Evolutionary conservation across 1,140 invertebrate genomes (phyloP), one percentile per base, ranked within the genome.

Genomic region (Laupala kohalensis): DNA sequence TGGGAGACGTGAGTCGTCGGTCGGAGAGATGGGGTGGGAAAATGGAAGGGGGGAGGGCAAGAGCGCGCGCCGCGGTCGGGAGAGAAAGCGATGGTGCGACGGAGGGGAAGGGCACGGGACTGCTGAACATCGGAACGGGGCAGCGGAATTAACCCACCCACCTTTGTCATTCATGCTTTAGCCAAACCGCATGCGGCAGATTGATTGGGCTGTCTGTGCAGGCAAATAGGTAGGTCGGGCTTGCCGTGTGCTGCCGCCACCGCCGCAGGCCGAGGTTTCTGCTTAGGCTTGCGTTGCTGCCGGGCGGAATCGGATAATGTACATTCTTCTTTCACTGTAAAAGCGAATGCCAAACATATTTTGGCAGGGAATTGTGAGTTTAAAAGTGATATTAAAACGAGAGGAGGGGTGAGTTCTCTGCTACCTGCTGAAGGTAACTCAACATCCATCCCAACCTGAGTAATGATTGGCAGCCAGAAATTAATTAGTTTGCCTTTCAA

Each of bases 311-410:
- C 73, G 73, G 73, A 74, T 74, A 73, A 72, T 74, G 71, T 70
- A 73, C 73, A 74, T 74, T 74, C 73, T 74, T 74, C 73, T 74
- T 74, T 72, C 70, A 70, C 71, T 71, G 69, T 72, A 74, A 74
- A 74, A 74, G 73, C 73, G 69, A 74, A 74, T 74, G 73, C 73
- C 73, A 74, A 73, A 74, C 73, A 74, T 74, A 74, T 74, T 74
- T 74, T 70, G 72, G 73, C 73, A 70, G 73, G n/a, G 73, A 74
- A 74, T 74, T 72, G 71, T 71, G 71, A 74, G 73, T 74, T 74
- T 68, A 74, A 74, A 74, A 74, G 73, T 74, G 72, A 72, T 74
- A 74, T 74, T 74, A 74, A 74, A 74, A 74, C 71, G 69, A 70
- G 71, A 73, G 65, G 25, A 37, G 72, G 26, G 72, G 68, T 63